Evolutionary conservation across 2,797 vertebrate genomes (phyloP).

Genomic region (Fratercula arctica): DNA sequence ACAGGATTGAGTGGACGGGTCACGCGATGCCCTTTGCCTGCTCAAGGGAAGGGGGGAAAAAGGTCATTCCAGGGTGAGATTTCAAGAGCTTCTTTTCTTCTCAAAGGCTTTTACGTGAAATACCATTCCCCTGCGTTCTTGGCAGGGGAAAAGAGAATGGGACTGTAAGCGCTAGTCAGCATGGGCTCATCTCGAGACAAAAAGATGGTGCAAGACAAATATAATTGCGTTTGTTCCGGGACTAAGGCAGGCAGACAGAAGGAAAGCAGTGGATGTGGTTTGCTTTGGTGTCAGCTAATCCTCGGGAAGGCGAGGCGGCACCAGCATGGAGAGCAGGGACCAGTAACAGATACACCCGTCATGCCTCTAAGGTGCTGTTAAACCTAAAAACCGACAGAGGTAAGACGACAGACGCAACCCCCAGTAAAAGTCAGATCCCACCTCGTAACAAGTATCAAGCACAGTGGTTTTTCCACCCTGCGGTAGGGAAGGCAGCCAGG

Average conservation of each 20-base stretch:
- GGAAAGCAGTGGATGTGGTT: not conserved
- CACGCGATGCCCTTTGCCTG: not conserved
- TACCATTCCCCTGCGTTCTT: not conserved
- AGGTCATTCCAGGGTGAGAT: not conserved
- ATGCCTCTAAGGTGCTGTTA: not conserved
- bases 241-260: conserved; percentile 7
- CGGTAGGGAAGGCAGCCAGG: not conserved
- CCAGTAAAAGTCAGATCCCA: not conserved
- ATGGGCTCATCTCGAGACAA: conserved; percentile 6
- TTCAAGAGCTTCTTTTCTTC: conserved; percentile 13
- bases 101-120: conserved; percentile 32
- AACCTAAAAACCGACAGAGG: not conserved
- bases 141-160: conserved; percentile 32
- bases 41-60: not conserved
- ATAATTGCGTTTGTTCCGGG: conserved; percentile 50
- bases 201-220: conserved; percentile 48
- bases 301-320: not conserved
- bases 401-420: not conserved
- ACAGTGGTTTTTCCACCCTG: not conserved
- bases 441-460: not conserved
- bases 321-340: not conserved
- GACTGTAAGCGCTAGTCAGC: conserved; percentile 43
- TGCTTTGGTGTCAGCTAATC: not conserved
- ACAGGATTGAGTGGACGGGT: conserved; percentile 49
- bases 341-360: not conserved